These are phyloP conservation scores for Eulemur rubriventer DNA, from an alignment of 2,797 vertebrate species.

Conservation along the genomic window DNA sequence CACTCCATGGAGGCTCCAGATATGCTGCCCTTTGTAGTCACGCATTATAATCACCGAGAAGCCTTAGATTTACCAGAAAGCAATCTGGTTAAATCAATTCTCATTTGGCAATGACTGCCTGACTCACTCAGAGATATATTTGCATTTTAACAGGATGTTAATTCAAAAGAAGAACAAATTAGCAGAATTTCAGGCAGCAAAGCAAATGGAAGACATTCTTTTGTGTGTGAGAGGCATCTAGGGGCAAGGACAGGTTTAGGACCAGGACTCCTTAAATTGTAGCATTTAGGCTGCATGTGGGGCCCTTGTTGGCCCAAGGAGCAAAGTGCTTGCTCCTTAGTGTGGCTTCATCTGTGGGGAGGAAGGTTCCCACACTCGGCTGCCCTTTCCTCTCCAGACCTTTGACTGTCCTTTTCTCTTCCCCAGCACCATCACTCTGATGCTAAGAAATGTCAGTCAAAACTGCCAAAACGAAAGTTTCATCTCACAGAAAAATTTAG, in stretches of 20 bases:
- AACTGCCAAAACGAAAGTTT: background rate
- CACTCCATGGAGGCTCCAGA: background rate
- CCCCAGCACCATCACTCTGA: background rate
- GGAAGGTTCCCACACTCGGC: background rate
- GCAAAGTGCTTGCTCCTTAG: background rate
- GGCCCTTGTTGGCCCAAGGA: background rate
- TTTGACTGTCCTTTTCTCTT: background rate
- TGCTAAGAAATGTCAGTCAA: background rate
- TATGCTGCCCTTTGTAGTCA: background rate
- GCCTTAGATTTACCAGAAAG: background rate
- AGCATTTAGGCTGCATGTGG: too few species aligned
- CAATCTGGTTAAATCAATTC: background rate
- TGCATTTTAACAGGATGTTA: background rate
- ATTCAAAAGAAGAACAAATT: background rate
- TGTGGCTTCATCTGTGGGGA: background rate
- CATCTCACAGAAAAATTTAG: background rate
- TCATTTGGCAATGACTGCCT: background rate
- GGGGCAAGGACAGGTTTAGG: background rate
- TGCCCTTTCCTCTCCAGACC: background rate
- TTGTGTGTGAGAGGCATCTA: background rate
- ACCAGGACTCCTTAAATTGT: background rate
- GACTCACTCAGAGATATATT: background rate
- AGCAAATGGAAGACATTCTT: background rate
- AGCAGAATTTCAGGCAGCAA: background rate
- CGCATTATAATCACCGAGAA: background rate